These are phyloP conservation scores for Zaprionus nigranus DNA, from an alignment of 1,140 invertebrate species.

Conservation along the genomic window DNA sequence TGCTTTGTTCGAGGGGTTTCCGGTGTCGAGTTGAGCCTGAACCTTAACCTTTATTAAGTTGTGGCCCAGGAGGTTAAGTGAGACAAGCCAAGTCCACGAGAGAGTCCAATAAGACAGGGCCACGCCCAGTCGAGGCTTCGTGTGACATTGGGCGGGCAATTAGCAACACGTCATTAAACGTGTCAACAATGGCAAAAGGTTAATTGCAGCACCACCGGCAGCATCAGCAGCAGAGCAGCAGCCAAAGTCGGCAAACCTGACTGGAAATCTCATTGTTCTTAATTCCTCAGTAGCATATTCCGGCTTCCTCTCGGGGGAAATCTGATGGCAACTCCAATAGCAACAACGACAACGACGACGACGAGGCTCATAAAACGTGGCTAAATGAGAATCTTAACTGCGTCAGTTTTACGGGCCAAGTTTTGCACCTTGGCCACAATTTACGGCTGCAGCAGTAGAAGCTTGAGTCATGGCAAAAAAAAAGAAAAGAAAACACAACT, in stretches of 20 bases:
- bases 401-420: conserved; percentile 41
- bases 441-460: conserved; percentile 28
- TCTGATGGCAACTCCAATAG: conserved; percentile 9
- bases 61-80: conserved; percentile 13
- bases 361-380: conserved; percentile 34
- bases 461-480: conserved; percentile 26
- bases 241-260: neutral
- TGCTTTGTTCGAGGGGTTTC: neutral
- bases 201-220: conserved; percentile 51
- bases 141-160: conserved; percentile 60
- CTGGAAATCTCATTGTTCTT: conserved; percentile 48
- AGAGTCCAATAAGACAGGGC: conserved; percentile 32
- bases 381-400: conserved; percentile 43
- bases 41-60: conserved; percentile 63
- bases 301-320: neutral
- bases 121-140: conserved; percentile 40
- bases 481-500: neutral
- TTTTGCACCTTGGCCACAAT: conserved; percentile 42
- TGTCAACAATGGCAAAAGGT: conserved; percentile 77
- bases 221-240: conserved; percentile 1
- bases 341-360: conserved; percentile 1
- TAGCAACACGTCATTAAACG: conserved; percentile 78
- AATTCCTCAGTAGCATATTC: conserved; percentile 21
- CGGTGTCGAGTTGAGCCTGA: conserved; percentile 28
- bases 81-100: conserved; percentile 11